These are phyloP conservation scores for Melanotus villosus DNA, from an alignment of 2,888 invertebrate genomes.

Conservation along the genomic window DNA sequence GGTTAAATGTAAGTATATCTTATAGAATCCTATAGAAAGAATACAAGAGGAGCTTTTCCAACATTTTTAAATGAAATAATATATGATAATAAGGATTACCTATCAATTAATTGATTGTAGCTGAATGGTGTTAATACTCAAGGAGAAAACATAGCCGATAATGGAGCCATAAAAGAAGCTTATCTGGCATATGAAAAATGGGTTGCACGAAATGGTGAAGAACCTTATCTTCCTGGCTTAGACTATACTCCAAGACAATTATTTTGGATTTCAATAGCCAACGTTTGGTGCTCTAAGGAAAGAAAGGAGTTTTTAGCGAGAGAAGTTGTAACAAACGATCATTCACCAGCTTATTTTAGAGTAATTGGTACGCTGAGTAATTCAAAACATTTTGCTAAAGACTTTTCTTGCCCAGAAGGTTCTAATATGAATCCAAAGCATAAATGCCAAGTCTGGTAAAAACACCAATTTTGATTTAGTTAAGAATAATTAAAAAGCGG, in stretches of 20 bases:
- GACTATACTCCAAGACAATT: conserved; percentile 77
- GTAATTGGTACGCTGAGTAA: conserved; percentile 75
- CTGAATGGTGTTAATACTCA: conserved; percentile 91
- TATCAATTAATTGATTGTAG: no score
- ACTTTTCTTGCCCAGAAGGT: conserved; percentile 73
- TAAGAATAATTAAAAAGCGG: background rate
- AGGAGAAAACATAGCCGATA: conserved; percentile 94
- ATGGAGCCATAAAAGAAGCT: conserved; percentile 87
- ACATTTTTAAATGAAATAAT: no score
- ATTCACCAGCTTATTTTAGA: conserved; percentile 75
- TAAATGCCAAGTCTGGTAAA: conserved; percentile 76
- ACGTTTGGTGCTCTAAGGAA: conserved; percentile 89
- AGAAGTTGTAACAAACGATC: conserved; percentile 80
- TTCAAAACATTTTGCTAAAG: conserved; percentile 72
- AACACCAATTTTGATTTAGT: background rate
- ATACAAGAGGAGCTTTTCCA: no score
- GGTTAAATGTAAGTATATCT: conserved; percentile 78
- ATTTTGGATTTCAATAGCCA: conserved; percentile 88
- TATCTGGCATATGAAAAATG: conserved; percentile 80
- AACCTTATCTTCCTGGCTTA: conserved; percentile 77
- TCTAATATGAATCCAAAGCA: conserved; percentile 72
- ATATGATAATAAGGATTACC: no score
- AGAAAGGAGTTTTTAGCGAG: conserved; percentile 75
- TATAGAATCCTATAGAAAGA: no score
- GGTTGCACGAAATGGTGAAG: conserved; percentile 74